Evolutionary conservation across 1,140 invertebrate genomes (phyloP), one percentile per base, ranked within the genome.

Genomic region (Drosophila fuyamai): DNA sequence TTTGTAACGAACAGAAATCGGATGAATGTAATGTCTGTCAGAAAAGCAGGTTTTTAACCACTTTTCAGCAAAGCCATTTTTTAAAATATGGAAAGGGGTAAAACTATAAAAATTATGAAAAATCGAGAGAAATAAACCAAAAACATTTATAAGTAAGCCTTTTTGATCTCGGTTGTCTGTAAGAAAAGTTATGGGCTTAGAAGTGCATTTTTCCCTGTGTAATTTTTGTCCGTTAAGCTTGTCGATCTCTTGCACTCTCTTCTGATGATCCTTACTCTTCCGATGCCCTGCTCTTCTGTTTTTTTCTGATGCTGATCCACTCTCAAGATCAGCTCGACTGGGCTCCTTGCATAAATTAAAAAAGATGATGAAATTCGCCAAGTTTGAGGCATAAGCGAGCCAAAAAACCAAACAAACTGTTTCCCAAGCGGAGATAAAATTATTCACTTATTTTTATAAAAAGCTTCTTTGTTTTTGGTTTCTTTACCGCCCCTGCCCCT

Each of bases 311-410:
- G 65, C 62, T 68, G 61, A 68, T 68, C 65, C 65, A 46, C 60
- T 66, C 60, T n/a, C 60, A 68, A 65, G 65, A 68, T 65, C 65
- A 38, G 38, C 60, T 51, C 47, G 29, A 18, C 29, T 67, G 67
- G 59, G 55, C 72, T 83, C 74, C 74, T 78, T 79, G 84, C 85
- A 89, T 89, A 85, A 90, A 90, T 90, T 90, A 90, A 90, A 90
- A 88, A 59, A 36, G 86, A 82, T 90, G 86, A 90, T 90, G 86
- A 90, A 90, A 90, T 90, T 78, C 56, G 48, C 51, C 76, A 90
- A 76, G 72, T 73, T 48, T 35, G 48, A 40, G 73, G 80, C 86
- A 91, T 91, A 90, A 90, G 88, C 66, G 71, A 66, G 38, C 74
- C 46, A 61, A 79, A 59, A 51, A 50, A 43, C 48, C 36, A 54